Conservation (phyloP, 2,113 vertebrate species). For the Choloepus hoffmanni region DNA sequence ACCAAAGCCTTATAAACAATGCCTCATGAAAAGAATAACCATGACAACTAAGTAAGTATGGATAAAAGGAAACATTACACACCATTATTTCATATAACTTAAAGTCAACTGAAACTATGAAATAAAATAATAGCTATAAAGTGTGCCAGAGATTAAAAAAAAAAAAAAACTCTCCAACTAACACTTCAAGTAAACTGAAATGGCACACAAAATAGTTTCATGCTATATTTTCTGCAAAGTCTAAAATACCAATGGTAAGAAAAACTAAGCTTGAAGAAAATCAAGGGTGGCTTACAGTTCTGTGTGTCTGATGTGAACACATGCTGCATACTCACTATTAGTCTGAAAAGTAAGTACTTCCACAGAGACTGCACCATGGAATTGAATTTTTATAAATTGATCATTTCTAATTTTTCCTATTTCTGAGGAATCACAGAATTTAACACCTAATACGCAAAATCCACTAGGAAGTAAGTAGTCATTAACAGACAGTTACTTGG, state of each 20-base stretch:
- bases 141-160: slow-evolving; percentile 3
- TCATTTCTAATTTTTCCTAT: neutral
- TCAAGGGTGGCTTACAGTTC: slow-evolving; percentile 45
- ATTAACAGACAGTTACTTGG: neutral
- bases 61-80: slow-evolving; percentile 62
- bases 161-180: slow-evolving; percentile 28
- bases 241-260: slow-evolving; percentile 79
- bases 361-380: neutral
- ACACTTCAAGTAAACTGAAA: slow-evolving; percentile 71
- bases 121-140: neutral
- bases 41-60: slow-evolving; percentile 11
- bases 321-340: neutral
- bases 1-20: slow-evolving; percentile 51
- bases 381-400: slow-evolving; percentile 8
- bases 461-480: neutral
- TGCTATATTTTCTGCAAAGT: slow-evolving; percentile 71
- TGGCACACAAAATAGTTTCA: slow-evolving; percentile 80
- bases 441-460: neutral
- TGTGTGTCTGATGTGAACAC: neutral
- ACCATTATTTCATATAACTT: slow-evolving; percentile 54
- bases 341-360: neutral
- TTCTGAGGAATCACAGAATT: slow-evolving; percentile 10
- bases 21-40: slow-evolving; percentile 39
- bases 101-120: slow-evolving; percentile 21
- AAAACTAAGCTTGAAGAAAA: slow-evolving; percentile 74